Evolutionary conservation across 2,888 invertebrate species (phyloP), one percentile per base, ranked within the genome.

Genomic region (Agonopterix arenella): DNA sequence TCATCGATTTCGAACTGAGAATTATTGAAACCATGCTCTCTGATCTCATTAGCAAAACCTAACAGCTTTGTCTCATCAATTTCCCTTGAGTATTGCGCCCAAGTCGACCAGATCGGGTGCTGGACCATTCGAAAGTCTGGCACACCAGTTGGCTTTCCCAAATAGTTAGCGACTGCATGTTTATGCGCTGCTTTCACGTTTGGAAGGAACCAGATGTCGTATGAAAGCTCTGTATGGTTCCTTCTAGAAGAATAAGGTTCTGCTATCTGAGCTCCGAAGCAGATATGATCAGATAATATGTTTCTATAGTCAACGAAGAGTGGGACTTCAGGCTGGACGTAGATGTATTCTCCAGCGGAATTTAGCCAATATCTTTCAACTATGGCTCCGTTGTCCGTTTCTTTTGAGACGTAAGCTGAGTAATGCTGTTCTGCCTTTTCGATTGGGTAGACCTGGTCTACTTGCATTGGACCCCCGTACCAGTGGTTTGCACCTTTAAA

Each of bases 41-140:
- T 63, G 48, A 97, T 95, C 55, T 93, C 90, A 7, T 91, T 63
- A 0, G 93, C 94, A 62, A 93, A 96, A 0, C 91, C 80, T 1
- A 91, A 62, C 0, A 96, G 89, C 3, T 91, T 85, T 0, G 61
- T 57, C 36, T 94, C 93, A 55, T 91, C 90, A 0, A 97, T 92
- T 10, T 88, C 70, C 44, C 79, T 75, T n/a, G 91, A 89, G 69
- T 93, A 95, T 61, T 92, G 91, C 0, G 95, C 95, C 95, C 96
- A 96, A 0, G 97, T 96, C 0, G 97, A 96, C 96, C 97, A 97
- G 52, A 97, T 93, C 0, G 97, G 97, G 65, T 95, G 86, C 48
- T 89, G 77, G 1, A 97, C 91, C 92, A 96, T 94, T 11, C 90
- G 76, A 47, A 80, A 84, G 60, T 93, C 92, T 0, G 95, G 95